phyloP scores from a whole-genome alignment of 2,113 vertebrate species.

The Myiagra hebetior region DNA sequence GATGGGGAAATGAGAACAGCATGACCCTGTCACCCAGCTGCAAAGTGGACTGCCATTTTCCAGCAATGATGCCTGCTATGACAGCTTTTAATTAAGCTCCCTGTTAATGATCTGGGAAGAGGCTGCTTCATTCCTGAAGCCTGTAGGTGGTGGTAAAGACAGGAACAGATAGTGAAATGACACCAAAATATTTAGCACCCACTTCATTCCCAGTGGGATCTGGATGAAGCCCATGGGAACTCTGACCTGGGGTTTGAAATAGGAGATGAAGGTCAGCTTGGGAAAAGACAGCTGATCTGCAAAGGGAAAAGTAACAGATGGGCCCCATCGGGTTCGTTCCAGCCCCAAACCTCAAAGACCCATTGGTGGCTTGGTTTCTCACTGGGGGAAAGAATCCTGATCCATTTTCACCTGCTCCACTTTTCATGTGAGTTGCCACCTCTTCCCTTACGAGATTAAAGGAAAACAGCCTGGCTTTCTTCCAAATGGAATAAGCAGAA shows the following conservation, averaged over 20 bases:
- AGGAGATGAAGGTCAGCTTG: slow-evolving; percentile 41
- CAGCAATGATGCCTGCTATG: slow-evolving; percentile 10
- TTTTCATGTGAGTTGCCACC: neutral
- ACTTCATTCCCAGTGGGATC: neutral
- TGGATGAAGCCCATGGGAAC: neutral
- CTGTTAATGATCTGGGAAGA: slow-evolving; percentile 53
- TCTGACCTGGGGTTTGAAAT: slow-evolving; percentile 42
- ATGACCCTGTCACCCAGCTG: neutral
- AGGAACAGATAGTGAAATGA: slow-evolving; percentile 26
- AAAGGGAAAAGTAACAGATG: slow-evolving; percentile 41
- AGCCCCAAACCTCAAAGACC: slow-evolving; percentile 23
- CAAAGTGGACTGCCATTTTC: slow-evolving; percentile 10
- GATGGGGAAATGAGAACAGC: neutral
- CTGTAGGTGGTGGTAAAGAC: slow-evolving; percentile 48
- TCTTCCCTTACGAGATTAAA: neutral
- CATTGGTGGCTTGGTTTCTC: neutral
- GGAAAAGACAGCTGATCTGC: slow-evolving; percentile 50
- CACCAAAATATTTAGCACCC: slow-evolving; percentile 50
- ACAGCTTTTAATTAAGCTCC: slow-evolving; percentile 57
- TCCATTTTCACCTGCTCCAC: slow-evolving; percentile 13
- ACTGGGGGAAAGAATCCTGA: neutral
- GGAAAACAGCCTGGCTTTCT: neutral
- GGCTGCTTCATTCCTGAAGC: slow-evolving; percentile 30
- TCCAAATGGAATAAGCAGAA: neutral
- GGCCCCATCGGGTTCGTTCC: neutral